Evolutionary conservation across 2,113 vertebrate species (phyloP).

Genomic region (Eurystomus gularis): DNA sequence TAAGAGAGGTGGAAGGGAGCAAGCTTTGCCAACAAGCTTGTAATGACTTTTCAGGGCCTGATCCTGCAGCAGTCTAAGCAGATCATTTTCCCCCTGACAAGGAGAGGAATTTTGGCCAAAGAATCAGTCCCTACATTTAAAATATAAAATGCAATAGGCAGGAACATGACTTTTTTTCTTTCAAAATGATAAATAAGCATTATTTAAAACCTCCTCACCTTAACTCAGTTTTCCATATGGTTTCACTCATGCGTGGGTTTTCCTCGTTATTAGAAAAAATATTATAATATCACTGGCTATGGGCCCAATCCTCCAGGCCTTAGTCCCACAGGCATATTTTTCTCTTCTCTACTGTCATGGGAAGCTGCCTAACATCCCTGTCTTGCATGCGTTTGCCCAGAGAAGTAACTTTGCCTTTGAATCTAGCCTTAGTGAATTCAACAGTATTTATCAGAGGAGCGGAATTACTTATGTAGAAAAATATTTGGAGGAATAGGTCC

Average conservation of each 20-base stretch:
- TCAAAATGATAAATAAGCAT: constrained; percentile 64
- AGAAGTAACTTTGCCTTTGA: constrained; percentile 27
- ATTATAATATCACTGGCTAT: constrained; percentile 52
- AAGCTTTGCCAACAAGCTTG: constrained; percentile 10
- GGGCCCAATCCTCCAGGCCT: constrained; percentile 56
- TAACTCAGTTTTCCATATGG: constrained; percentile 65
- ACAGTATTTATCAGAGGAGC: constrained; percentile 31
- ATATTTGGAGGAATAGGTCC: not conserved
- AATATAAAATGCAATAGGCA: constrained; percentile 49
- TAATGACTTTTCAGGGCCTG: constrained; percentile 28
- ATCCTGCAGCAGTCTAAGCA: constrained; percentile 24
- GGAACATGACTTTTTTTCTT: constrained; percentile 21
- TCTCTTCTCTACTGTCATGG: constrained; percentile 45
- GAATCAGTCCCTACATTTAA: constrained; percentile 14
- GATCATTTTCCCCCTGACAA: constrained; percentile 9
- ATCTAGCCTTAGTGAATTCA: constrained; percentile 15
- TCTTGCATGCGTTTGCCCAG: not conserved
- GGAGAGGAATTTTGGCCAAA: constrained; percentile 44
- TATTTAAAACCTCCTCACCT: constrained; percentile 68
- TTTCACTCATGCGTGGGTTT: constrained; percentile 66
- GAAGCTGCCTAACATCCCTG: constrained; percentile 27
- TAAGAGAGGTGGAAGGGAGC: not conserved
- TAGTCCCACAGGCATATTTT: constrained; percentile 47
- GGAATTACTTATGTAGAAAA: constrained; percentile 30
- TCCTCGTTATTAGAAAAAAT: constrained; percentile 61